These are phyloP conservation scores for Anarhynchus alexandrinus DNA, from an alignment of 2,113 vertebrate species.

Conservation along the genomic window DNA sequence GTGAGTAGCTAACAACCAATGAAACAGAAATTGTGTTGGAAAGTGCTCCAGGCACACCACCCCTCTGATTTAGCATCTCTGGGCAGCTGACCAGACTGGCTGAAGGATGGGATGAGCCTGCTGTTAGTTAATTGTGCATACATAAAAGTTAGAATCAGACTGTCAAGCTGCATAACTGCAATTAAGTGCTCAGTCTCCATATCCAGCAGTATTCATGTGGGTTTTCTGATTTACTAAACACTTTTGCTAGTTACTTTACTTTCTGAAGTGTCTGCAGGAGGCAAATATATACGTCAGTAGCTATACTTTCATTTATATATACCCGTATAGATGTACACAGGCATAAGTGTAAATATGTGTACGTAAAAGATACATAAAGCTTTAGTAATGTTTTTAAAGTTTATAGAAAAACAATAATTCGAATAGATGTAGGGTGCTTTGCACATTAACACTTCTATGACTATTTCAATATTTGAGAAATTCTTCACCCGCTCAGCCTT, in stretches of 20 bases:
- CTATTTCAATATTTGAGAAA: neutral
- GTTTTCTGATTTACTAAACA: neutral
- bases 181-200: neutral
- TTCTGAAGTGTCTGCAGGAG: neutral
- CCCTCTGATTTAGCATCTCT: constrained; percentile 52
- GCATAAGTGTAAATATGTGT: neutral
- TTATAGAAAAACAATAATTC: neutral
- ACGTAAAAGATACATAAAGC: neutral
- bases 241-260: neutral
- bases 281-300: neutral
- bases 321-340: neutral
- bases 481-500: neutral
- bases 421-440: neutral
- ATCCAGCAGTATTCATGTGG: neutral
- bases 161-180: constrained; percentile 12
- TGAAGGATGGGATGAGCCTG: constrained; percentile 44
- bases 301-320: neutral
- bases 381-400: neutral
- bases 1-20: neutral
- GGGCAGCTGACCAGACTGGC: constrained; percentile 60
- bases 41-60: constrained; percentile 28
- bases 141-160: neutral
- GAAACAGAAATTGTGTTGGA: neutral
- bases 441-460: neutral
- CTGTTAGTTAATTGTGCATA: constrained; percentile 57